phyloP scores from a whole-genome alignment of 2,113 vertebrate species.

The Dissostichus mawsoni region DNA sequence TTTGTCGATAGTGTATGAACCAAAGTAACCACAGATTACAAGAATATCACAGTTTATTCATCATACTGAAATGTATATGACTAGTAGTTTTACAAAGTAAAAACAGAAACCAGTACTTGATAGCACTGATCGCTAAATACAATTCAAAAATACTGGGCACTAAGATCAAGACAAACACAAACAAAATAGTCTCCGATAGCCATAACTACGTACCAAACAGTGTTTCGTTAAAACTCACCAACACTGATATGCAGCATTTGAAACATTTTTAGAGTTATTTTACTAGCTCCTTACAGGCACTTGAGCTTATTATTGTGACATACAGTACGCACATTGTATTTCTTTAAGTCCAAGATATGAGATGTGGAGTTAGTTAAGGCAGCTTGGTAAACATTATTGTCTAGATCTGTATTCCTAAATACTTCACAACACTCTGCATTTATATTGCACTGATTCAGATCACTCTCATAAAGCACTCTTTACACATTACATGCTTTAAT shows the following conservation, averaged over 20 bases:
- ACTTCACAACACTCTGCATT: constrained; percentile 24
- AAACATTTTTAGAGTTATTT: neutral
- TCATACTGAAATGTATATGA: constrained; percentile 37
- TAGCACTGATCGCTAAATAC: constrained; percentile 6
- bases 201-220: neutral
- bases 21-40: constrained; percentile 27
- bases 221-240: constrained; percentile 3
- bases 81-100: constrained; percentile 16
- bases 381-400: constrained; percentile 25
- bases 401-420: constrained; percentile 7
- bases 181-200: constrained; percentile 11
- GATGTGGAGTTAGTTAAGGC: constrained; percentile 56
- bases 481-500: neutral
- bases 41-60: constrained; percentile 66
- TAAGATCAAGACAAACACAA: constrained; percentile 9
- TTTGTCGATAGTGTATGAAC: neutral
- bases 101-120: constrained; percentile 20
- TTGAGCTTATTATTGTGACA: constrained; percentile 55
- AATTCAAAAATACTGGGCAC: constrained; percentile 39
- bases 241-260: constrained; percentile 6
- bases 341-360: constrained; percentile 19
- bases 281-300: constrained; percentile 65
- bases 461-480: constrained; percentile 4
- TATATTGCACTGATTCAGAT: constrained; percentile 36
- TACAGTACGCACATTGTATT: neutral